phyloP scores from a whole-genome alignment of 2,888 invertebrate genomes.

The Drosophila kokeensis region DNA sequence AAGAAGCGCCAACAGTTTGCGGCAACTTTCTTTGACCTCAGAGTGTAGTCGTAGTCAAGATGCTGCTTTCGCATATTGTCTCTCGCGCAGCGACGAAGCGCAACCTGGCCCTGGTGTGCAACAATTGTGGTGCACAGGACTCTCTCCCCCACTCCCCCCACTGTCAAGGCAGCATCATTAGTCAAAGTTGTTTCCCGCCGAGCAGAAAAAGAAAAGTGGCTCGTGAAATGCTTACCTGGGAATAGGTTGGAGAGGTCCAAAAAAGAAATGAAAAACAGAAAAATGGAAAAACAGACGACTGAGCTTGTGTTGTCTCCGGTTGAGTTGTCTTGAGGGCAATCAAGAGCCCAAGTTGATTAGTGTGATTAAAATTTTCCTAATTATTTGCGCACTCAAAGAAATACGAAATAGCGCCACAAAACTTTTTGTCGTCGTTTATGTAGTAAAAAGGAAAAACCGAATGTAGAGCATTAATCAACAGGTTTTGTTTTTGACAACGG shows the following conservation, averaged over 20 bases:
- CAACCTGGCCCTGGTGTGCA: slow-evolving; percentile 22
- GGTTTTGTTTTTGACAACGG: slow-evolving; percentile 27
- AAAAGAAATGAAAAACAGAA: slow-evolving; percentile 7
- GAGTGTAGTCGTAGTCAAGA: not conserved
- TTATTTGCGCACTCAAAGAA: slow-evolving; percentile 54
- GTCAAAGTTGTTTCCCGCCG: slow-evolving; percentile 56
- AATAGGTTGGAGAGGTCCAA: slow-evolving; percentile 30
- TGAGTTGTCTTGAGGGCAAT: slow-evolving; percentile 9
- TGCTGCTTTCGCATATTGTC: slow-evolving; percentile 40
- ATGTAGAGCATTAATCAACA: slow-evolving; percentile 50
- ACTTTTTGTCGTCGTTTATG: slow-evolving; percentile 4
- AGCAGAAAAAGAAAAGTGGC: slow-evolving; percentile 32
- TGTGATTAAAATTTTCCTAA: slow-evolving; percentile 62
- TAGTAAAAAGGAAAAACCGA: slow-evolving; percentile 12
- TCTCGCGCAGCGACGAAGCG: not conserved
- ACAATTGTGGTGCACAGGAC: slow-evolving; percentile 30
- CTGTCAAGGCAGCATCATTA: slow-evolving; percentile 60
- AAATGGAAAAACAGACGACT: not conserved
- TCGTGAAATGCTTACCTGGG: slow-evolving; percentile 41
- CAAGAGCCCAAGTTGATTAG: slow-evolving; percentile 55
- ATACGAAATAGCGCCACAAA: slow-evolving; percentile 20
- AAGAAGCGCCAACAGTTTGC: slow-evolving; percentile 53
- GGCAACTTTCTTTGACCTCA: slow-evolving; percentile 49
- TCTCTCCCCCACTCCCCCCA: slow-evolving; percentile 7
- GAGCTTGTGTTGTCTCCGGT: slow-evolving; percentile 4